Evolutionary conservation across 2,797 vertebrate species (phyloP).

Genomic region (Artibeus lituratus): DNA sequence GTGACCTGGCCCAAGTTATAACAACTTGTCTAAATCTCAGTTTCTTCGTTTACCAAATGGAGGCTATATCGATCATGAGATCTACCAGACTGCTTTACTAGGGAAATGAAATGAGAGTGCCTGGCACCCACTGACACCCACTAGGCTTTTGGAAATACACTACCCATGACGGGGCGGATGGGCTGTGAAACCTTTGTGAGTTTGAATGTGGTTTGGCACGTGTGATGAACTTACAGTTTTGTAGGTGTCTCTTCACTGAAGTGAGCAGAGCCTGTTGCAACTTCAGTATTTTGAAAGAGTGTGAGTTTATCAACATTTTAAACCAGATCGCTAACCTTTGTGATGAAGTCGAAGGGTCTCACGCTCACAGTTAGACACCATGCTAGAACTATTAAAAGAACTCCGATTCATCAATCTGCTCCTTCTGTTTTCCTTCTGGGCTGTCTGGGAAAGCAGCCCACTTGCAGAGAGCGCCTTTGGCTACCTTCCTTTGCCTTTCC

Average conservation of each 20-base stretch:
- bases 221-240: not conserved
- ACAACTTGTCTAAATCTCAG: not conserved
- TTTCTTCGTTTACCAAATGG: slow-evolving; percentile 18
- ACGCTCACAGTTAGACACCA: slow-evolving; percentile 20
- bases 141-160: not conserved
- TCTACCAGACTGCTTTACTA: not conserved
- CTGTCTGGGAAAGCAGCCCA: slow-evolving; percentile 61
- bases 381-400: slow-evolving; percentile 61
- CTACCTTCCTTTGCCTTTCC: slow-evolving; percentile 41
- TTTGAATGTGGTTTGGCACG: not conserved
- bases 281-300: not conserved
- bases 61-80: not conserved
- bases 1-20: not conserved
- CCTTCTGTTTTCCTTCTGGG: slow-evolving; percentile 41
- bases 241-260: not conserved
- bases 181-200: not conserved
- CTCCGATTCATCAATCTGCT: slow-evolving; percentile 43
- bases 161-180: not conserved
- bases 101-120: not conserved
- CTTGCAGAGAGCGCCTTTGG: slow-evolving; percentile 44
- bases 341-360: slow-evolving; percentile 44
- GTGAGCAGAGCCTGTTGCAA: not conserved
- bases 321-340: not conserved
- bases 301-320: not conserved
- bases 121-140: not conserved